Conservation (phyloP, 2,113 vertebrate species). For the Nesoenas mayeri region DNA sequence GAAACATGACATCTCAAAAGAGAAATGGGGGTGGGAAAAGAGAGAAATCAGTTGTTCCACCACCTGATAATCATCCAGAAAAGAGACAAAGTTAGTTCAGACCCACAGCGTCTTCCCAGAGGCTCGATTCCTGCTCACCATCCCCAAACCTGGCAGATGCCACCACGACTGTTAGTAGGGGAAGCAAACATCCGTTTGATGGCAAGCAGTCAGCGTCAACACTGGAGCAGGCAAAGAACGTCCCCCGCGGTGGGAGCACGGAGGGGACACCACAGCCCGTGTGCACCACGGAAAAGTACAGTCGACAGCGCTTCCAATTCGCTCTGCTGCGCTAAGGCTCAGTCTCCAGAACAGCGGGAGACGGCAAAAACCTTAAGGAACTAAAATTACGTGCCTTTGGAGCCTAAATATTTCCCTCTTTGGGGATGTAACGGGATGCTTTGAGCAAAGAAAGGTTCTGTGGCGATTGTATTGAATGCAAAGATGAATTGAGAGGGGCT, state of each 20-base stretch:
- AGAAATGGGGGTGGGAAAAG: not conserved
- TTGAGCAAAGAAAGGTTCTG: not conserved
- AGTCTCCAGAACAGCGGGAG: not conserved
- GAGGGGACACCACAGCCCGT: not conserved
- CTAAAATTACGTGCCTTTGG: not conserved
- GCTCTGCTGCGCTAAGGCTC: not conserved
- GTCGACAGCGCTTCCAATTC: not conserved
- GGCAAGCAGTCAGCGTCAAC: conserved; percentile 28
- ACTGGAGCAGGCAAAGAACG: conserved; percentile 55
- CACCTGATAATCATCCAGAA: conserved; percentile 73
- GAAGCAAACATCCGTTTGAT: not conserved
- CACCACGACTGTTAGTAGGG: conserved; percentile 11
- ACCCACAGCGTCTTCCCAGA: conserved; percentile 1
- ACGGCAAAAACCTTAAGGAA: not conserved
- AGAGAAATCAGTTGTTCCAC: conserved; percentile 69
- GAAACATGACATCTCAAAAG: not conserved
- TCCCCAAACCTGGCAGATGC: conserved; percentile 15
- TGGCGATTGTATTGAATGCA: not conserved
- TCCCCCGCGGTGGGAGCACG: not conserved
- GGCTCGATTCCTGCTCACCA: conserved; percentile 4
- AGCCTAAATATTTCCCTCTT: not conserved
- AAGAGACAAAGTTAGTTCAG: conserved; percentile 52
- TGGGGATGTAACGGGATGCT: not conserved
- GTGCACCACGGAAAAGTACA: accelerated
- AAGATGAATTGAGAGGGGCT: not conserved